A percentile compares a stretch with the other conserved stretches of the same genome.
phyloP scores from a whole-genome alignment of 2,113 vertebrate species.

The Brachyhypopomus gauderio region DNA sequence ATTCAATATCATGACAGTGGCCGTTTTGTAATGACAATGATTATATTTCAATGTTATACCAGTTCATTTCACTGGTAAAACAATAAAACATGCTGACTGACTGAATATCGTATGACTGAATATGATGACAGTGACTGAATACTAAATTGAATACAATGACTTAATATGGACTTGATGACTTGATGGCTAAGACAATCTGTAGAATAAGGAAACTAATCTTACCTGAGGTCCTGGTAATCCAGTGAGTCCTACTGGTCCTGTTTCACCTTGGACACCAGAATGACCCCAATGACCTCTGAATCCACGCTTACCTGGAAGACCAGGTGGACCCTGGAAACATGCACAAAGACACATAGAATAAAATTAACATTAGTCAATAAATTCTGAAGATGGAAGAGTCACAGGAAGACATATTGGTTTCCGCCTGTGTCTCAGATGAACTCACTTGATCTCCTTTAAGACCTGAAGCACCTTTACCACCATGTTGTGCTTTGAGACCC shows the following conservation, averaged over 20 bases:
- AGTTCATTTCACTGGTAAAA: no score
- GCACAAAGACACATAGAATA: constrained; percentile 10
- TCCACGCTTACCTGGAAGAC: constrained; percentile 67
- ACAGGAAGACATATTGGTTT: background rate
- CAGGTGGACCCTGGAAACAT: constrained; percentile 65
- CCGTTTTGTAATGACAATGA: no score
- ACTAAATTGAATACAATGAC: no score
- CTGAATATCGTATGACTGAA: background rate
- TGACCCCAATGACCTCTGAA: constrained; percentile 67
- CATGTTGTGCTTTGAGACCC: constrained; percentile 67
- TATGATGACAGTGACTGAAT: background rate
- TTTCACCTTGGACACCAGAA: constrained; percentile 65
- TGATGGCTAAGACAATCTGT: no score
- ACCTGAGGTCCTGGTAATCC: constrained; percentile 69
- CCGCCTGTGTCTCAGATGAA: background rate
- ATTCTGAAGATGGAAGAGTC: background rate
- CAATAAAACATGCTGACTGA: no score
- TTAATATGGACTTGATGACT: no score
- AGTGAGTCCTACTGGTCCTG: constrained; percentile 60
- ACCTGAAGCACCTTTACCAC: constrained; percentile 65
- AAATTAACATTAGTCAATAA: background rate
- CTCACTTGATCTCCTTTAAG: constrained; percentile 69
- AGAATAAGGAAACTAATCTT: constrained; percentile 40
- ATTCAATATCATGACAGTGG: background rate
- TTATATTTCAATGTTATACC: no score